These are phyloP conservation scores for Myiagra hebetior DNA, from an alignment of 2,113 vertebrate genomes.

Conservation along the genomic window DNA sequence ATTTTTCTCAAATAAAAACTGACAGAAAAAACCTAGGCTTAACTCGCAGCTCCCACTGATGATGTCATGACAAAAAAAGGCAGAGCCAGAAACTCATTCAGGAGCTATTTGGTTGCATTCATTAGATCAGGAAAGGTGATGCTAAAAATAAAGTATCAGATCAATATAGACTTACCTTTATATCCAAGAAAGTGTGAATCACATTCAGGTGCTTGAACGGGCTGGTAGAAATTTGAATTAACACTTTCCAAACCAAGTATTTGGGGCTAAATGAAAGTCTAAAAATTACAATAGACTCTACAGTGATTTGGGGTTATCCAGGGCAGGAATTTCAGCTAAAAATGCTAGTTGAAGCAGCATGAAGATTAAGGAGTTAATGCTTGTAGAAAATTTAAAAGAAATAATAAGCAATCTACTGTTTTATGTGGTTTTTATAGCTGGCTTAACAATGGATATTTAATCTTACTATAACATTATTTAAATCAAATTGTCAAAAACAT, in stretches of 20 bases:
- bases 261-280: not conserved
- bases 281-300: not conserved
- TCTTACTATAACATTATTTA: not conserved
- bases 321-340: not conserved
- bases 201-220: not conserved
- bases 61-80: not conserved
- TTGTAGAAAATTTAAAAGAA: not conserved
- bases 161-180: not conserved
- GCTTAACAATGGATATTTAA: not conserved
- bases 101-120: not conserved
- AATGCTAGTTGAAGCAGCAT: not conserved
- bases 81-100: not conserved
- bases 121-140: not conserved
- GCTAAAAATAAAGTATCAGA: not conserved
- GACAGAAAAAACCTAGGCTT: not conserved
- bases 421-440: not conserved
- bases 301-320: not conserved
- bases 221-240: not conserved
- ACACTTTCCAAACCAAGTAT: not conserved
- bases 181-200: slow-evolving; percentile 7
- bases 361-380: not conserved
- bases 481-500: not conserved
- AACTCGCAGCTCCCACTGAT: not conserved
- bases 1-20: not conserved
- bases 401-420: not conserved